Evolutionary conservation across 2,113 vertebrate species (phyloP).

Genomic region (Colaptes auratus): DNA sequence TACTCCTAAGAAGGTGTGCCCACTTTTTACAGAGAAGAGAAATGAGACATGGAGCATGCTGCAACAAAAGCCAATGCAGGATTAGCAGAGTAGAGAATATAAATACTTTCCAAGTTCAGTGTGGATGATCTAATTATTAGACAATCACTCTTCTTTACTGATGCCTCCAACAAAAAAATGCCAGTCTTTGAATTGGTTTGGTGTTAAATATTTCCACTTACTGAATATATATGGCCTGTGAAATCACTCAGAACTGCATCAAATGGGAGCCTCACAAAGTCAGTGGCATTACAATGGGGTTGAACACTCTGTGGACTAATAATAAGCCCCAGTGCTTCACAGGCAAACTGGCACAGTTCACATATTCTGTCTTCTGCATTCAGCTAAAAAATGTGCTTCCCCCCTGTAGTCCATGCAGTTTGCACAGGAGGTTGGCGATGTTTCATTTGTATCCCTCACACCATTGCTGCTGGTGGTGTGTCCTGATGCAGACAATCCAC

Average conservation of each 20-base stretch:
- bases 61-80: neutral
- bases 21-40: neutral
- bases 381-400: neutral
- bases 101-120: neutral
- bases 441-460: neutral
- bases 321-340: neutral
- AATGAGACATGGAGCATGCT: neutral
- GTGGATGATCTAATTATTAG: neutral
- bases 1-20: neutral
- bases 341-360: neutral
- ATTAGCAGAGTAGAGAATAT: neutral
- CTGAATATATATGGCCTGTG: neutral
- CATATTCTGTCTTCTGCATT: neutral
- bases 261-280: neutral
- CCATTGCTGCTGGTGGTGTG: neutral
- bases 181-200: neutral
- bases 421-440: accelerated
- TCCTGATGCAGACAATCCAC: neutral
- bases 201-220: neutral
- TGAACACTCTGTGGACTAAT: neutral
- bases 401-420: neutral
- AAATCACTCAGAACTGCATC: neutral
- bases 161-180: conserved; percentile 11
- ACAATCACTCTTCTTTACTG: neutral
- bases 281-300: neutral